Conservation (phyloP, 2,797 vertebrate species). For the Crypturellus tataupa region DNA sequence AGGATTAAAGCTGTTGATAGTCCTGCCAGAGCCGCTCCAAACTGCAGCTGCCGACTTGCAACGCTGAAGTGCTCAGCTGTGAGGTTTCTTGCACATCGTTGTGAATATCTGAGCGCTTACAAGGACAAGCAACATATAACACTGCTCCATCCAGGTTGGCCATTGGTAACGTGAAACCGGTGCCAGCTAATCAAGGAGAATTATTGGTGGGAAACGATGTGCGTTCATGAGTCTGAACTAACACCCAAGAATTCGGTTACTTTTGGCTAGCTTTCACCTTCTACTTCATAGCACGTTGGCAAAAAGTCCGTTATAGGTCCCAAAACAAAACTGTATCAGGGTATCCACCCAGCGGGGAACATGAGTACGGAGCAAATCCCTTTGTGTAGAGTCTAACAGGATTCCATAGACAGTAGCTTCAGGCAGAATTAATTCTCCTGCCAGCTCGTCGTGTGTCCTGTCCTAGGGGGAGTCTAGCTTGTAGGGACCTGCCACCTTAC, state of each 20-base stretch:
- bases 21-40: background rate
- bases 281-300: background rate
- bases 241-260: background rate
- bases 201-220: background rate
- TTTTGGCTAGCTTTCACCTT: background rate
- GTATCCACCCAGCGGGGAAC: fast-evolving
- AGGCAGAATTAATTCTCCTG: fast-evolving
- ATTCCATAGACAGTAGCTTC: background rate
- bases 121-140: background rate
- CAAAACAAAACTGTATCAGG: background rate
- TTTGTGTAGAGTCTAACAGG: background rate
- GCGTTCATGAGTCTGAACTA: background rate
- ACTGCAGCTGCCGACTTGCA: slow-evolving; percentile 36
- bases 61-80: slow-evolving; percentile 19
- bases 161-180: background rate
- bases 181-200: background rate
- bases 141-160: background rate
- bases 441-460: background rate
- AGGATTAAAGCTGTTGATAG: slow-evolving; percentile 36
- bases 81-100: slow-evolving; percentile 26
- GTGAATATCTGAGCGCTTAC: background rate
- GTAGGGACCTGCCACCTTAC: background rate
- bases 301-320: background rate
- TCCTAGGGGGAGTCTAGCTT: background rate
- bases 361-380: background rate